These are phyloP conservation scores for Lanius ludovicianus DNA, from an alignment of 2,113 vertebrate species.

Conservation along the genomic window DNA sequence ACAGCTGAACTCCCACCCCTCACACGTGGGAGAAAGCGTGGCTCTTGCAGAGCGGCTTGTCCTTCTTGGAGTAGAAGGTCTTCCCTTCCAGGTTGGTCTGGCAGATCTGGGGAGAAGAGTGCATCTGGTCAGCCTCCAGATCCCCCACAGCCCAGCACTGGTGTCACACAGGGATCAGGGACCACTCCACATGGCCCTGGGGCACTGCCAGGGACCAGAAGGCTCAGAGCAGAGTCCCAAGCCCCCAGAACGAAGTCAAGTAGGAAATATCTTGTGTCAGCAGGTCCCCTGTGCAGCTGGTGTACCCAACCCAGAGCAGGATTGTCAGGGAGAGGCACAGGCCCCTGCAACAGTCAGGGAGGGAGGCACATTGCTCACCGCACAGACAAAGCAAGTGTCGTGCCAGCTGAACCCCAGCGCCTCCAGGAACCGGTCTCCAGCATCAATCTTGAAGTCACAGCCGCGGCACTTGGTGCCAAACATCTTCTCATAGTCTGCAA, in stretches of 20 bases:
- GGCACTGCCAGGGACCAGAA: background rate
- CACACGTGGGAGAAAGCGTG: slow-evolving; percentile 96
- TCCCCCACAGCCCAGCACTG: background rate
- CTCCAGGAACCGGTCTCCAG: slow-evolving; percentile 97
- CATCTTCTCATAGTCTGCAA: slow-evolving; percentile 97
- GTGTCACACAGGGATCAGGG: background rate
- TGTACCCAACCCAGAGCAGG: fast-evolving
- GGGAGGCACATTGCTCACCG: slow-evolving; percentile 79
- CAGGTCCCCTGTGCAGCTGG: background rate
- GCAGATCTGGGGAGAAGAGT: slow-evolving; percentile 84
- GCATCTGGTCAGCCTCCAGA: background rate
- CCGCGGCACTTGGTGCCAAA: slow-evolving; percentile 98
- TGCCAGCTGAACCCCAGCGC: slow-evolving; percentile 99
- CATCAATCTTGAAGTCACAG: slow-evolving; percentile 99
- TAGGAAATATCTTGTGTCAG: background rate
- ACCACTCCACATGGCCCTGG: too few species aligned
- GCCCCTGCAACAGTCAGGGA: fast-evolving
- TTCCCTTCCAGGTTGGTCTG: slow-evolving; percentile 99
- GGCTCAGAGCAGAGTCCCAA: background rate
- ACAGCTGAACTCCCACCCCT: slow-evolving; percentile 36
- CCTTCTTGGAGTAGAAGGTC: slow-evolving; percentile 99
- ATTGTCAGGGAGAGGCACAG: background rate
- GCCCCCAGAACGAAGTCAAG: background rate
- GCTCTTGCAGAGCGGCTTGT: slow-evolving; percentile 98
- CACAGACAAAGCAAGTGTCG: slow-evolving; percentile 97